Evolutionary conservation across 2,113 vertebrate species (phyloP).

Genomic region (Mastomys coucha): DNA sequence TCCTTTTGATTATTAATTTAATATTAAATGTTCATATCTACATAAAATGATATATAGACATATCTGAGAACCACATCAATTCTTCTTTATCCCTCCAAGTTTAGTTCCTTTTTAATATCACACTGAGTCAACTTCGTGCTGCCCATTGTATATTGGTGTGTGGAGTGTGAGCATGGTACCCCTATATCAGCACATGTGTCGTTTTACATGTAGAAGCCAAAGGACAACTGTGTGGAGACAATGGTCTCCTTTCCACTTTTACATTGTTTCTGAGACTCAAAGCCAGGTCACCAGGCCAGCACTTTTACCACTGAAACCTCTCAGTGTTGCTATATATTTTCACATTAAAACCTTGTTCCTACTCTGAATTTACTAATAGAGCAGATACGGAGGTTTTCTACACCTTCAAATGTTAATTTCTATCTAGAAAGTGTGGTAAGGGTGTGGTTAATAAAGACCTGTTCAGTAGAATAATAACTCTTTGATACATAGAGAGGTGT

Average conservation of each 20-base stretch:
- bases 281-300: background rate
- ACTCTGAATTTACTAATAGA: background rate
- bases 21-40: background rate
- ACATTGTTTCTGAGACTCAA: background rate
- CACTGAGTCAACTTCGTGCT: background rate
- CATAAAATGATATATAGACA: background rate
- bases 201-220: background rate
- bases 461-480: background rate
- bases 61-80: too few relatives aligned
- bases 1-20: background rate
- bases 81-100: background rate
- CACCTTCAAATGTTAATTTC: background rate
- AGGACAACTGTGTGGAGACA: too few relatives aligned
- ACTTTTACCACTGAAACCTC: background rate
- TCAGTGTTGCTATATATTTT: background rate
- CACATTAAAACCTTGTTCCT: background rate
- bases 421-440: background rate
- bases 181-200: too few relatives aligned
- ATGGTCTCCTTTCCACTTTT: background rate
- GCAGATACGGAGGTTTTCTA: background rate
- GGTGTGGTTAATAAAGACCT: background rate
- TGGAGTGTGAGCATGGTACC: background rate
- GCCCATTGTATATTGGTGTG: background rate
- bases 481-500: background rate
- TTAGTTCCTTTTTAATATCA: too few relatives aligned